phyloP scores from a whole-genome alignment of 2,113 vertebrate genomes.

The Fulmarus glacialis region DNA sequence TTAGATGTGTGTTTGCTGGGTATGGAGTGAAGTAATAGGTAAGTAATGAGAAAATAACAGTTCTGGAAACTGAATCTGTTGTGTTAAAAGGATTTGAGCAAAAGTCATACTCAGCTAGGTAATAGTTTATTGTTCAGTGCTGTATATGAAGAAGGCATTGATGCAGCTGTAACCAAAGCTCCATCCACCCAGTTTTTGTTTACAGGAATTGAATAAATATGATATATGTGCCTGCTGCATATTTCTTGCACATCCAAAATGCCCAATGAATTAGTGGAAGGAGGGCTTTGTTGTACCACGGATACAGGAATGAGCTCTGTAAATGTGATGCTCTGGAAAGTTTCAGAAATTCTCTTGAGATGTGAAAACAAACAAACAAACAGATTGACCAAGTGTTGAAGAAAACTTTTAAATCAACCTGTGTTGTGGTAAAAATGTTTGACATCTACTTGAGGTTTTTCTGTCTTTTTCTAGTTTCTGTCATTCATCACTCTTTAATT shows the following conservation, averaged over 20 bases:
- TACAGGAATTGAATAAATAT: neutral
- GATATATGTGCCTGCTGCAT: neutral
- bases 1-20: neutral
- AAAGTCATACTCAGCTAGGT: neutral
- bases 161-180: neutral
- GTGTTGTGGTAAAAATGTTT: neutral
- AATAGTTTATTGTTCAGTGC: neutral
- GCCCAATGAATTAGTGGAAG: neutral
- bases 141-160: neutral
- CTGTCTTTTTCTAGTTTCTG: neutral
- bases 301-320: neutral
- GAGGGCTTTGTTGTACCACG: neutral
- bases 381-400: neutral
- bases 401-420: fast-evolving
- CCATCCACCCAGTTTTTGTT: neutral
- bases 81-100: neutral
- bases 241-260: neutral
- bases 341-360: neutral
- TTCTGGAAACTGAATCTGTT: neutral
- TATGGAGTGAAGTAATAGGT: neutral
- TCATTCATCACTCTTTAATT: neutral
- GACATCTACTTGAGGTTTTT: neutral
- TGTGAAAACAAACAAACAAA: neutral
- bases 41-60: neutral
- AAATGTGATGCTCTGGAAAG: neutral